Evolutionary conservation across 2,797 vertebrate species (phyloP).

Genomic region (Parauchenoglanis punctatus): DNA sequence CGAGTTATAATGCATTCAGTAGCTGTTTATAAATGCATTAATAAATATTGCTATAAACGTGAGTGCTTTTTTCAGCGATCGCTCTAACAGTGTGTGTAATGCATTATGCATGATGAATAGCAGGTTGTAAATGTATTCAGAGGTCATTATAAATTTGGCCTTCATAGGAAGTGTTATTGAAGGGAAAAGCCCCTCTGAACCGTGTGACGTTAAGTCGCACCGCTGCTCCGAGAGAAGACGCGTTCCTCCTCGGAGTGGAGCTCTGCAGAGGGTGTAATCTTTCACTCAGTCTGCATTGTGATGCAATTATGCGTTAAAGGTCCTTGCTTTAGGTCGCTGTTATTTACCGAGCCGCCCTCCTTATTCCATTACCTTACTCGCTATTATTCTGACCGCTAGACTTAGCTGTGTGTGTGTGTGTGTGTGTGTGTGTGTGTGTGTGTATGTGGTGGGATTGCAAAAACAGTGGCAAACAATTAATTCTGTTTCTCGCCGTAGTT

Average conservation of each 20-base stretch:
- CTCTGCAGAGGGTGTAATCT: slow-evolving; percentile 28
- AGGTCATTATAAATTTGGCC: neutral
- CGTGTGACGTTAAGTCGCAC: neutral
- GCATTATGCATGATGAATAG: neutral
- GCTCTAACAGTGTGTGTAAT: neutral
- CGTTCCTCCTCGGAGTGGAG: neutral
- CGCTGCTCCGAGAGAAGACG: neutral
- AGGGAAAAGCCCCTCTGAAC: neutral
- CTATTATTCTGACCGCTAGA: slow-evolving; percentile 11
- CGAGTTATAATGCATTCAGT: too few relatives aligned
- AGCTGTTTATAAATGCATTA: neutral
- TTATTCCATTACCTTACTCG: slow-evolving; percentile 34
- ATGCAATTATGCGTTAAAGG: slow-evolving; percentile 45
- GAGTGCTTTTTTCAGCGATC: neutral
- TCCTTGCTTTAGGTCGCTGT: slow-evolving; percentile 32
- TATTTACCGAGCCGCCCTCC: slow-evolving; percentile 35
- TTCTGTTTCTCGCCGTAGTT: neutral
- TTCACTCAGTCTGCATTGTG: slow-evolving; percentile 34
- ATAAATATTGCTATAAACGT: neutral
- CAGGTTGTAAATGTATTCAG: neutral
- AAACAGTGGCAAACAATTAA: neutral
- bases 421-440: slow-evolving; percentile 7
- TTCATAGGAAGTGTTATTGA: neutral
- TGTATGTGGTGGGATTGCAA: neutral
- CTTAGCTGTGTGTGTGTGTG: neutral